Conservation (phyloP, 2,113 vertebrate genomes). For the Cepphus grylle region DNA sequence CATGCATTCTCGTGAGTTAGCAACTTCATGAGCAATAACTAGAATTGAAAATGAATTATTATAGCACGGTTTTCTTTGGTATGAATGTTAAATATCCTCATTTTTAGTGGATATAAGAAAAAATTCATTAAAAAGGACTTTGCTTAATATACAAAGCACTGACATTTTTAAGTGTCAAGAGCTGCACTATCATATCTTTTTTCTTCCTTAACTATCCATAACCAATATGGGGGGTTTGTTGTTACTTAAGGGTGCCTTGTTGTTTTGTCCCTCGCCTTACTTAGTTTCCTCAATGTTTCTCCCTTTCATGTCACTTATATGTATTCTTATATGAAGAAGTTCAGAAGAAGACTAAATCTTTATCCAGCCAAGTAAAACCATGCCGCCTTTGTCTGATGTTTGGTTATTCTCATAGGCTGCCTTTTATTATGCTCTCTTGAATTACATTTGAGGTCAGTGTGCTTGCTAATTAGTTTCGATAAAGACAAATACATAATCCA, state of each 20-base stretch:
- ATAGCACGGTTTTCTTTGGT: background rate
- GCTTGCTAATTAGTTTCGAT: background rate
- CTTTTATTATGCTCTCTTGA: background rate
- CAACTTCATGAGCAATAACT: background rate
- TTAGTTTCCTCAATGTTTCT: background rate
- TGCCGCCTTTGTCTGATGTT: background rate
- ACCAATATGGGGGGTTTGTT: accelerated
- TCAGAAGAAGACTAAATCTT: background rate
- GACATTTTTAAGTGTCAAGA: background rate
- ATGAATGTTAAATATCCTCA: background rate
- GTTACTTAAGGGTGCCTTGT: background rate
- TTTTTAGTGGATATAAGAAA: background rate
- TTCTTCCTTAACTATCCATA: background rate
- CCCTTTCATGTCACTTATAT: background rate
- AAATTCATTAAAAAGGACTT: background rate
- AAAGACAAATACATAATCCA: background rate
- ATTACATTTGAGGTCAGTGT: background rate
- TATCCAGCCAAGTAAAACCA: background rate
- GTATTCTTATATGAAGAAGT: background rate
- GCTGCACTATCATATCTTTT: background rate
- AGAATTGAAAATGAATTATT: background rate
- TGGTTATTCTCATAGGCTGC: background rate
- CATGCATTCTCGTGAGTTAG: background rate
- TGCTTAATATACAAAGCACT: background rate
- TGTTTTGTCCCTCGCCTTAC: background rate